Evolutionary conservation across 2,888 invertebrate genomes (phyloP).

Genomic region (Sinotaia quadrata): DNA sequence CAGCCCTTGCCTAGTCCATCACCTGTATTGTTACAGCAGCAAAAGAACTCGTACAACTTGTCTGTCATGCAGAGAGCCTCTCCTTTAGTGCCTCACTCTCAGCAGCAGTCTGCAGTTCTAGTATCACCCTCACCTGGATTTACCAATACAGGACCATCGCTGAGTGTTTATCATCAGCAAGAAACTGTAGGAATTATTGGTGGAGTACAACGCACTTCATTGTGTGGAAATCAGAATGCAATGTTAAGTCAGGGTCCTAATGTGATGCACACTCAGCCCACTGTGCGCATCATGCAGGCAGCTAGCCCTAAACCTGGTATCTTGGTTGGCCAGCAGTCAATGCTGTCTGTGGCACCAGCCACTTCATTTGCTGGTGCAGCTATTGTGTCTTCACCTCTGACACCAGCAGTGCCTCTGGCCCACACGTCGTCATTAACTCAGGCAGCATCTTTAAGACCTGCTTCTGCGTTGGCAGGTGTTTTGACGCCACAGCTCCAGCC

Average conservation of each 20-base stretch:
- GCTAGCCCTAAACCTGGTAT: background rate
- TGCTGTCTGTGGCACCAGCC: slow-evolving; percentile 4
- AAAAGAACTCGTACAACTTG: too few species aligned
- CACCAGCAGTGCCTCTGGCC: background rate
- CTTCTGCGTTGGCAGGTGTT: background rate
- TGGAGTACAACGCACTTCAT: background rate
- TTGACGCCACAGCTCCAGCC: slow-evolving; percentile 7
- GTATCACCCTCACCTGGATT: too few species aligned
- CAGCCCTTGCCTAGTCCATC: too few species aligned
- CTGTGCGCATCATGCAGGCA: slow-evolving; percentile 2
- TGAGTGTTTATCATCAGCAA: too few species aligned
- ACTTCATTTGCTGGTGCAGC: background rate
- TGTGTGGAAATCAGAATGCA: background rate
- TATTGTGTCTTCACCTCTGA: background rate
- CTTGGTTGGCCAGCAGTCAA: background rate
- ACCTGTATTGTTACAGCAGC: too few species aligned
- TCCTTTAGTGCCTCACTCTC: too few species aligned
- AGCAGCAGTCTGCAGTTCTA: too few species aligned
- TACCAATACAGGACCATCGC: too few species aligned
- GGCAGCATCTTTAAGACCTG: background rate
- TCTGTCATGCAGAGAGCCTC: too few species aligned
- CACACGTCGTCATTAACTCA: background rate
- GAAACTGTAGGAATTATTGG: background rate
- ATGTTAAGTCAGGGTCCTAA: background rate
- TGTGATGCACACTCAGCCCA: background rate